A percentile compares a stretch with the other conserved stretches of the same genome.
Evolutionary conservation across 2,797 vertebrate genomes (phyloP).

Genomic region (Chelon auratus): DNA sequence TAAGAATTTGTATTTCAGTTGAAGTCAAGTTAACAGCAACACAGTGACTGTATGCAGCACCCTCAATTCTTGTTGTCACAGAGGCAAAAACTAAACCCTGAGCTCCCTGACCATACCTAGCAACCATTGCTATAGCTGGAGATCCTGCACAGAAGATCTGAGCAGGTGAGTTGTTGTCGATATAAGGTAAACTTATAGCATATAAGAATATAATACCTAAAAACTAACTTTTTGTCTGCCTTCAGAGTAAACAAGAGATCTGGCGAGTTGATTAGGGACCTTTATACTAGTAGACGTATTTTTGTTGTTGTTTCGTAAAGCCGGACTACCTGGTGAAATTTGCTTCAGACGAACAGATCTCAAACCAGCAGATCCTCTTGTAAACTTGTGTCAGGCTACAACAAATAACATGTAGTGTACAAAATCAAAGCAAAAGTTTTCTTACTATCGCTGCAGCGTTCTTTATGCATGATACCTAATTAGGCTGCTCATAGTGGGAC

Average conservation of each 20-base stretch:
- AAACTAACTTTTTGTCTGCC: neutral
- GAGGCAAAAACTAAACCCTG: neutral
- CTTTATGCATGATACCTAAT: neutral
- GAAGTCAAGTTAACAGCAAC: neutral
- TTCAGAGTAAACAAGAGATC: neutral
- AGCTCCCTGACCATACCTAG: slow-evolving; percentile 5
- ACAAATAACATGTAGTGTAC: neutral
- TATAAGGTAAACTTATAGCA: neutral
- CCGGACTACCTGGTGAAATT: neutral
- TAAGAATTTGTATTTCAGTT: neutral
- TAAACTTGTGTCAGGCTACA: neutral
- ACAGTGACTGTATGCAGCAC: neutral
- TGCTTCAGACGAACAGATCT: neutral
- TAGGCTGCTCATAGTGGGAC: neutral
- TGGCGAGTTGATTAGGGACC: neutral
- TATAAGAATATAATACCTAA: neutral
- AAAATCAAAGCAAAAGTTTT: neutral
- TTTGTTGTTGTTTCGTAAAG: neutral
- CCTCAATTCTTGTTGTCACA: neutral
- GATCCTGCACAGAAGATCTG: neutral
- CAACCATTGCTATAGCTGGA: neutral
- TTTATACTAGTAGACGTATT: neutral
- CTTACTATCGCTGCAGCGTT: neutral
- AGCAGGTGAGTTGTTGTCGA: neutral
- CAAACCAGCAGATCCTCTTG: neutral